A percentile compares a stretch with the other conserved stretches of the same genome.
Conservation (phyloP, 2,797 vertebrate species). For the Salarias fasciatus region DNA sequence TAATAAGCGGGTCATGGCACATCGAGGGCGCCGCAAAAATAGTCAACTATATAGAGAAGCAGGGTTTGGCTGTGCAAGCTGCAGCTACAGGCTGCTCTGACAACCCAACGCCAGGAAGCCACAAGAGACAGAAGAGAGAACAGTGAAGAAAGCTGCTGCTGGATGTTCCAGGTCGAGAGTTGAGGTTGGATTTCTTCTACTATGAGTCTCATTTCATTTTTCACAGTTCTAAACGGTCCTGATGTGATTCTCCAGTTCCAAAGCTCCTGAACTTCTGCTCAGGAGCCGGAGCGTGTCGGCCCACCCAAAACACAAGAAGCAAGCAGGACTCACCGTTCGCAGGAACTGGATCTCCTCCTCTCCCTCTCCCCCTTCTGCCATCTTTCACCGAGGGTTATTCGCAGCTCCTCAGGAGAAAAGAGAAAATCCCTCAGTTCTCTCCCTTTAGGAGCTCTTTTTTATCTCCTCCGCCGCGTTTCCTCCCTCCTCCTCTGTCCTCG, state of each 20-base stretch:
- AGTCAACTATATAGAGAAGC: slow-evolving; percentile 71
- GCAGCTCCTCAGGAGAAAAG: slow-evolving; percentile 83
- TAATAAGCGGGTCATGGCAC: slow-evolving; percentile 71
- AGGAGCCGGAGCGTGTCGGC: slow-evolving; percentile 31
- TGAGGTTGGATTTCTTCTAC: no score
- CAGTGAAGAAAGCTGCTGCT: no score
- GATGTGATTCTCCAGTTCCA: neutral
- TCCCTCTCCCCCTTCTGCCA: slow-evolving; percentile 92
- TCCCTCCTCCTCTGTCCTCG: slow-evolving; percentile 37
- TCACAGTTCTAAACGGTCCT: neutral
- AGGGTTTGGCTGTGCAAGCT: slow-evolving; percentile 43
- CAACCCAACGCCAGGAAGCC: slow-evolving; percentile 27
- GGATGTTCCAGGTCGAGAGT: no score
- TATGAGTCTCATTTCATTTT: slow-evolving; percentile 7
- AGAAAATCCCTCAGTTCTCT: slow-evolving; percentile 75
- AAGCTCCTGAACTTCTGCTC: slow-evolving; percentile 10
- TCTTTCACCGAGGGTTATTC: slow-evolving; percentile 81
- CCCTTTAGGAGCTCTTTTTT: slow-evolving; percentile 49
- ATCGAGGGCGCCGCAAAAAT: slow-evolving; percentile 69
- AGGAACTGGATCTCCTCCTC: slow-evolving; percentile 96
- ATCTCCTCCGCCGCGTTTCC: slow-evolving; percentile 46
- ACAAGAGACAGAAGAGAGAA: slow-evolving; percentile 17
- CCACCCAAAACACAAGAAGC: slow-evolving; percentile 35
- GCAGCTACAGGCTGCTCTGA: slow-evolving; percentile 38
- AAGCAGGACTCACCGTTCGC: slow-evolving; percentile 87